Evolutionary conservation across 2,797 vertebrate species (phyloP), one percentile per base, ranked within the genome.

Genomic region (Sebastes reedi): DNA sequence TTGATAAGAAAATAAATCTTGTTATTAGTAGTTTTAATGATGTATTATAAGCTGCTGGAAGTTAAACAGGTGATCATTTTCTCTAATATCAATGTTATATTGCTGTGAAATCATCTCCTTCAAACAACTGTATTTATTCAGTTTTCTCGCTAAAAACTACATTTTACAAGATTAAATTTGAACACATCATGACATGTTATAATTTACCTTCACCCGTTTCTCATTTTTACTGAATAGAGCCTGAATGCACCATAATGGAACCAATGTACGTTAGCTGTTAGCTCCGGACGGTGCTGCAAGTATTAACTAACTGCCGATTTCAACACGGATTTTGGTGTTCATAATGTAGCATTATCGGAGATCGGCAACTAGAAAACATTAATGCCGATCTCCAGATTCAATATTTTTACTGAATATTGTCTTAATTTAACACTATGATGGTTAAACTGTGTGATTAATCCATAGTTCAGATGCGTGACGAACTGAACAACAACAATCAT

Each of bases 361-460:
- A 52, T 52, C 8, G 0, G 0, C 0, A n/a, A n/a, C 50, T n/a
- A 0, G 50, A 52, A 52, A 52, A 20, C 0, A 52, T n/a, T n/a
- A n/a, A 50, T 50, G 50, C 18, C 4, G 18, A 52, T 52, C 50
- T n/a, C 50, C 50, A 9, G 18, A 52, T 52, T n/a, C 8, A 0
- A 52, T 1, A 0, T 52, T 52, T 52, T n/a, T 52, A 50, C 42
- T 50, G 42, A 50, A 50, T 20, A 50, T 50, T 52, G 18, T 20
- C 50, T 50, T 50, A 0, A n/a, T 20, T 52, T 52, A 42, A 42
- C 39, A 42, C 14, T 7, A 16, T 42, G 6, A 42, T 42, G 39
- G 39, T 42, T 42, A 42, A 6, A 42, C 14, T 42, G 39, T 42
- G 39, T 0, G 39, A 42, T 42, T 42, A 42, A 42, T 42, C 39